A percentile compares a stretch with the other conserved stretches of the same genome.
These are phyloP conservation scores for Sminthopsis crassicaudata DNA, from an alignment of 2,113 vertebrate genomes.

Conservation along the genomic window DNA sequence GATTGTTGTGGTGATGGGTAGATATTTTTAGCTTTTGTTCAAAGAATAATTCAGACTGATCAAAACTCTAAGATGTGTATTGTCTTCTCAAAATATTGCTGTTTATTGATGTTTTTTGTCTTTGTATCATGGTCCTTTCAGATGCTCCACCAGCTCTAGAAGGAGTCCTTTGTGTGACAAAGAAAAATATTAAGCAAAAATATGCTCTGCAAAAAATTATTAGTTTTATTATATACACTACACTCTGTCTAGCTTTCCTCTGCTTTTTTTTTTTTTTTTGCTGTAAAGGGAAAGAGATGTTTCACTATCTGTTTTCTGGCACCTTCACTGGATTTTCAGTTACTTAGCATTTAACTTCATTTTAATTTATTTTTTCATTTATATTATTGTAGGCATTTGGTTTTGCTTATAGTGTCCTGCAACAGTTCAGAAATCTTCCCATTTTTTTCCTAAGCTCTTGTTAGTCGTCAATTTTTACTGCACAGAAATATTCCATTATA, in stretches of 20 bases:
- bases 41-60: neutral
- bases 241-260: neutral
- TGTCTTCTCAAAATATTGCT: neutral
- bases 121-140: neutral
- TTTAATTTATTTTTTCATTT: neutral
- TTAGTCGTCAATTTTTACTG: neutral
- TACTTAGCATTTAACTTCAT: neutral
- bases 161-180: neutral
- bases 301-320: neutral
- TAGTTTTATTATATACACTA: neutral
- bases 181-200: neutral
- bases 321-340: neutral
- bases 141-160: neutral
- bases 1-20: neutral
- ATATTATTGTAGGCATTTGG: neutral
- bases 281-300: neutral
- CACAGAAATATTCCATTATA: neutral
- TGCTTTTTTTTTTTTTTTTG: neutral
- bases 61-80: neutral
- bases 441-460: neutral
- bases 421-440: neutral
- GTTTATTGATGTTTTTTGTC: neutral
- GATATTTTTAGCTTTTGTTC: neutral
- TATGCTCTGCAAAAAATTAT: neutral
- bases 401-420: neutral